A percentile compares a stretch with the other conserved stretches of the same genome.
These are phyloP conservation scores for Zeus faber DNA, from an alignment of 2,113 vertebrate genomes.

Conservation along the genomic window DNA sequence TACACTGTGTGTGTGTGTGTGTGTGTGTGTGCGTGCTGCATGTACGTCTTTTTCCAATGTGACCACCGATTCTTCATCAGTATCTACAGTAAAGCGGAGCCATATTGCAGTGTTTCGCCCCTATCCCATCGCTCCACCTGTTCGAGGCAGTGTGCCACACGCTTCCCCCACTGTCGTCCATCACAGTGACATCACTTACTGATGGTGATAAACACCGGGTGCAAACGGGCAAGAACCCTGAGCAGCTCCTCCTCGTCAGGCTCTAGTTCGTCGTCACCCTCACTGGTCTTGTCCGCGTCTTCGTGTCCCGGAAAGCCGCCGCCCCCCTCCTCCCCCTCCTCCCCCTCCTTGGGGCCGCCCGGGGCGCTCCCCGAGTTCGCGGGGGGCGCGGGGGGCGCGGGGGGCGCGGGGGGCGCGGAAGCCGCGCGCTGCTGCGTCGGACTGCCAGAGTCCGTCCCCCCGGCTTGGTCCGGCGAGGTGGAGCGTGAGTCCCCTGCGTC, in stretches of 20 bases:
- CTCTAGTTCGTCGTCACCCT: constrained; percentile 40
- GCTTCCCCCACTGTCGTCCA: constrained; percentile 20
- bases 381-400: no score
- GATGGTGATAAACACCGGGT: constrained; percentile 54
- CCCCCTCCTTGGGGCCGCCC: background rate
- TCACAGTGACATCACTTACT: constrained; percentile 45
- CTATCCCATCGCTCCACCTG: background rate
- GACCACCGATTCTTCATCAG: constrained; percentile 2
- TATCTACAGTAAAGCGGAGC: constrained; percentile 9
- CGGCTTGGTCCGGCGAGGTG: constrained; percentile 40
- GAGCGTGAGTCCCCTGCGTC: constrained; percentile 35
- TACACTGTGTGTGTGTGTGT: background rate
- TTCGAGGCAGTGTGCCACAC: background rate
- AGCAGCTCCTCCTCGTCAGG: constrained; percentile 61
- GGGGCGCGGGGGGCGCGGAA: no score
- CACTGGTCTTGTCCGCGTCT: constrained; percentile 41
- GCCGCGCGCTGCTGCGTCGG: no score
- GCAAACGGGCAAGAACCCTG: constrained; percentile 48
- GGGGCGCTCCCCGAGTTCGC: constrained; percentile 20
- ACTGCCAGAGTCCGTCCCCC: no score
- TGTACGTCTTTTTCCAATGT: constrained; percentile 4
- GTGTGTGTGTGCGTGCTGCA: background rate
- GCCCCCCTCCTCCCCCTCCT: constrained; percentile 13
- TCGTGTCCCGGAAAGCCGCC: constrained; percentile 35
- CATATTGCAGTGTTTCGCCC: constrained; percentile 14